These are phyloP conservation scores for Sphecodes monilicornis DNA, from an alignment of 2,888 invertebrate species.

Conservation along the genomic window DNA sequence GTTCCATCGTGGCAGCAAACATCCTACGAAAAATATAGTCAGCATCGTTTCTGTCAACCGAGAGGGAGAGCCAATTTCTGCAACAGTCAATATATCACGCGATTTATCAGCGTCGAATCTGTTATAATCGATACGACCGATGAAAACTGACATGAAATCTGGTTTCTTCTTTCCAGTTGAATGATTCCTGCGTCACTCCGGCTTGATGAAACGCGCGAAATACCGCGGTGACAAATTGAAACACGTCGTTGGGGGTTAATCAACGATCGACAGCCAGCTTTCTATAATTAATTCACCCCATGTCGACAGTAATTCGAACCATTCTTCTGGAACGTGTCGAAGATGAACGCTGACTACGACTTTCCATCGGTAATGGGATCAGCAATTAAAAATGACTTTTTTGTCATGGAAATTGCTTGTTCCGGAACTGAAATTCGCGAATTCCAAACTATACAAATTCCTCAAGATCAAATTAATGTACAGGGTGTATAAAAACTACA, in stretches of 20 bases:
- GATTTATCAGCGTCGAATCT: conserved; percentile 42
- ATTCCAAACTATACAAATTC: too few relatives aligned
- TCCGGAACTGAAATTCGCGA: background rate
- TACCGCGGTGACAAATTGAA: conserved; percentile 61
- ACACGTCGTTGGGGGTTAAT: conserved; percentile 53
- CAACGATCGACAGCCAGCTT: conserved; percentile 37
- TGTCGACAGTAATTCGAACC: conserved; percentile 24
- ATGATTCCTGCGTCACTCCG: background rate
- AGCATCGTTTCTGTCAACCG: background rate
- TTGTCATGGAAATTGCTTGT: background rate
- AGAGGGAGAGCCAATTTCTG: background rate
- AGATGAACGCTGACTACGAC: background rate
- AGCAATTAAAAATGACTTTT: background rate
- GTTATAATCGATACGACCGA: conserved; percentile 13
- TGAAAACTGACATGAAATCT: conserved; percentile 44
- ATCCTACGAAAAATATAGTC: background rate
- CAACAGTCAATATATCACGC: conserved; percentile 30
- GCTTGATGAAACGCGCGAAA: conserved; percentile 27
- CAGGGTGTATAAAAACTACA: too few relatives aligned
- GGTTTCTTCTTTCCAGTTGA: conserved; percentile 47
- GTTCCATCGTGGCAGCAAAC: background rate
- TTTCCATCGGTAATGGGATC: background rate
- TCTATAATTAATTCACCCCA: conserved; percentile 62
- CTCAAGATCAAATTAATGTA: too few relatives aligned
- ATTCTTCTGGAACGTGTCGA: background rate